Base-by-base conservation (phyloP, 2,797 vertebrate species). In the Halcyon smyrnensis region DNA sequence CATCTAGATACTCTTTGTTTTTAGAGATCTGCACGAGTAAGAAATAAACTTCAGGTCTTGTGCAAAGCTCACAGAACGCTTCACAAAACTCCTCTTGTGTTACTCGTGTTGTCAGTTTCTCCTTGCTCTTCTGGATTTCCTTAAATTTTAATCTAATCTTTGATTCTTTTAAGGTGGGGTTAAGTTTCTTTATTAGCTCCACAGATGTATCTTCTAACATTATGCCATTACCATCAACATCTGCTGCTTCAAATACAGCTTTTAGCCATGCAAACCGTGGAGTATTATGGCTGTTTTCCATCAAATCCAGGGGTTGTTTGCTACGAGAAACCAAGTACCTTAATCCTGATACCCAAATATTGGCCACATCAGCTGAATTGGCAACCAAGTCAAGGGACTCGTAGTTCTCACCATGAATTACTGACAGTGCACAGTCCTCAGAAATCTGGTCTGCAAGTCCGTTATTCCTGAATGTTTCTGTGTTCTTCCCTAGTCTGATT, bases 301-400 rank as follows among this genome's bases (percentile, higher is more conserved):
- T 98, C 23, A 98, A 97, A 91, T 99, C 96, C 60, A 99, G 89
- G 2, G 98, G 98, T 28, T 99, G 98, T 21, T 99, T 99, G 71
- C 99, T 99, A 85, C 99, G 99, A 74, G 99, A 99, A 94, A 99
- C 97, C 93, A 99, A 97, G 97, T 99, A 99, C 50, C 99, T 98
- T 71, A 99, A 97, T 30, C 99, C 99, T 0, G 99, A 99, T 73
- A 99, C 99, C 99, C 99, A 99, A 98, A 99, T 99, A 97, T 99
- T 99, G 80, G 99, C 99, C 79, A 99, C 99, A 39, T 99, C 99
- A 15, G 99, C 98, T 8, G 99, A 99, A 96, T 99, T 97, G 21
- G 99, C 99, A 70, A 99, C 99, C 82, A 99, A 95, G 96, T 99
- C 99, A 83, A 99, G 98, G n/a, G 99, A 99, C 97, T 99, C 99